Conservation (phyloP, 2,113 vertebrate species). For the Ginglymostoma cirratum region DNA sequence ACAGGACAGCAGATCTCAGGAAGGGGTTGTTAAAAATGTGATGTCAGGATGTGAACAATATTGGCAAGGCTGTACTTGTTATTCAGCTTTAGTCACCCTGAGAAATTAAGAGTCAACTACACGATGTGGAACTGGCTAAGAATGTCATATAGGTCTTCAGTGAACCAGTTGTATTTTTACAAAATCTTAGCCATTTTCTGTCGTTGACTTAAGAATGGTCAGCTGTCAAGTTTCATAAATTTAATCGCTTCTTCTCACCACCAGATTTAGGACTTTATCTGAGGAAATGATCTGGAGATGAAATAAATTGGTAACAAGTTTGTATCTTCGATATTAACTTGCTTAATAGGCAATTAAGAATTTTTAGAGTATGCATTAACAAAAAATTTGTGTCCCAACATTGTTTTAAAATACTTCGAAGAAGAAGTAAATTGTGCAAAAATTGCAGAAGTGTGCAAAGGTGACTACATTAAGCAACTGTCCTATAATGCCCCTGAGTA, state of each 20-base stretch:
- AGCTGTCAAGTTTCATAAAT: background rate
- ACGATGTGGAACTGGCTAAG: background rate
- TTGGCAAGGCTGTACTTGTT: background rate
- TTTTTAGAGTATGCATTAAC: background rate
- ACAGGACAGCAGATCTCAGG: background rate
- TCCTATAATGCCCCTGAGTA: background rate
- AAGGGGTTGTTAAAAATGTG: background rate
- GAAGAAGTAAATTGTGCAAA: background rate
- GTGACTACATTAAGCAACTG: background rate
- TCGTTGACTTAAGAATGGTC: background rate
- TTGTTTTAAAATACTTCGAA: background rate
- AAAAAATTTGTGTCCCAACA: background rate
- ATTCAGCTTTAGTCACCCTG: background rate
- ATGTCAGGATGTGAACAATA: background rate
- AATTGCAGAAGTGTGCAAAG: background rate
- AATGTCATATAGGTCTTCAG: background rate
- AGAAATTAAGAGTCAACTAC: background rate
- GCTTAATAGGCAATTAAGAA: background rate
- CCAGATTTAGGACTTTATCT: background rate
- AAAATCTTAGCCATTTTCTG: background rate
- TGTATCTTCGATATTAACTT: background rate
- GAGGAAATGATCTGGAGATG: background rate
- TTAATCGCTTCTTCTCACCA: background rate
- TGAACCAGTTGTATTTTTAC: background rate
- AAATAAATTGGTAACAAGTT: background rate